Evolutionary conservation across 2,888 invertebrate species (phyloP), one percentile per base, ranked within the genome.

Genomic region (Sphaerophoria taeniata): DNA sequence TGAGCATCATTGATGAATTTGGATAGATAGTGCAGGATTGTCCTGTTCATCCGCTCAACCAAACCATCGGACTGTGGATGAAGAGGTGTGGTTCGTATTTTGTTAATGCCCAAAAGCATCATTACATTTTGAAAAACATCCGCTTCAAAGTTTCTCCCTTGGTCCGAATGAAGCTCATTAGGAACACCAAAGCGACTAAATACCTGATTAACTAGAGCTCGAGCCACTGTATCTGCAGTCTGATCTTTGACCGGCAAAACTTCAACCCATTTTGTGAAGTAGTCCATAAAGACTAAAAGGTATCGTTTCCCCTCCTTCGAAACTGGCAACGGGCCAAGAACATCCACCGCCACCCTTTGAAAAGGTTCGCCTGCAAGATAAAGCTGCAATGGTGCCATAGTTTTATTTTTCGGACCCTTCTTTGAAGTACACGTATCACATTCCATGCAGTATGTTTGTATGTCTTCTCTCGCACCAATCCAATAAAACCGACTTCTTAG

Each of bases 41-140:
- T 51, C 11, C 24, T 12, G n/a, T 58, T 55, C 43, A 69, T 55
- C 43, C 55, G 6, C 11, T 67, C 53, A 33, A 70, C 56, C n/a
- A 56, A 12, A 12, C 34, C 39, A 9, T 39, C 39, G 9, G 47
- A 47, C 6, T 47, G 47, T 47, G 47, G 47, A 14, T 12, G 47
- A n/a, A 14, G 14, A 3, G 47, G 47, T 47, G 47, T 47, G n/a
- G 47, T 47, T 6, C 47, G n/a, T n/a, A n/a, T 47, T 14, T 14
- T 47, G n/a, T 47, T 47, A 47, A 47, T 47, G 47, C 47, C n/a
- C n/a, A 47, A 14, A 4, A 47, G 47, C 6, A 12, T 12, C n/a
- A n/a, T 14, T 14, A 47, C 47, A 4, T 47, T 5, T 4, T 47
- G 47, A 12, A n/a, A 47, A 14, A 47, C 6, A 9, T 39, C 9